Evolutionary conservation across 2,113 vertebrate genomes (phyloP).

Genomic region (Callaeas wilsoni): DNA sequence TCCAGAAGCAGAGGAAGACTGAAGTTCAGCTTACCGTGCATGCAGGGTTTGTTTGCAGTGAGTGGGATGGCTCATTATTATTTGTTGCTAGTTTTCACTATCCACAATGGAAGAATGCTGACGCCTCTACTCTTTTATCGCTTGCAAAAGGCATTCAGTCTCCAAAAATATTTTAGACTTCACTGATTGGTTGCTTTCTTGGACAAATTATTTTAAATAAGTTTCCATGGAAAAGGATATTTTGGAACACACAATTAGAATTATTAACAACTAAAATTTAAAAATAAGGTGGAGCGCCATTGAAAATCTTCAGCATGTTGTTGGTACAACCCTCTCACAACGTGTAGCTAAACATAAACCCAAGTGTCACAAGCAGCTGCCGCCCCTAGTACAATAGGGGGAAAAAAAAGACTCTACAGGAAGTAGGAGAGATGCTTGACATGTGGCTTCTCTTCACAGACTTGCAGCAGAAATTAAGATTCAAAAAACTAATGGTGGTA

Average conservation of each 20-base stretch:
- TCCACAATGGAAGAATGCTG: neutral
- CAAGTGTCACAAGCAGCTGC: neutral
- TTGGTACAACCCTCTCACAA: neutral
- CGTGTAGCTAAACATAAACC: neutral
- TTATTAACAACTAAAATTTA: neutral
- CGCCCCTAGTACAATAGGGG: accelerated
- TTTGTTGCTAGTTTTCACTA: neutral
- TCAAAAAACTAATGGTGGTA: neutral
- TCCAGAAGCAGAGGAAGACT: neutral
- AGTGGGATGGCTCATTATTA: neutral
- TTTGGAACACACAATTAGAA: neutral
- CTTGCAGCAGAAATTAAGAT: neutral
- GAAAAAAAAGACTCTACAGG: neutral
- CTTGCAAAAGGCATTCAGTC: neutral
- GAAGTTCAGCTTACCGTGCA: neutral
- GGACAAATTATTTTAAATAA: neutral
- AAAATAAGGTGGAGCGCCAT: neutral
- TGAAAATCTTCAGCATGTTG: neutral
- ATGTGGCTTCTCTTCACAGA: neutral
- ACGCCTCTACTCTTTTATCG: accelerated
- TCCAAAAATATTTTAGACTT: neutral
- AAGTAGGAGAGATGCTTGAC: neutral
- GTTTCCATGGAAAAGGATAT: neutral
- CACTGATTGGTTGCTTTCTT: neutral
- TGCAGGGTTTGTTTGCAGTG: neutral